A percentile compares a stretch with the other conserved stretches of the same genome.
phyloP scores from a whole-genome alignment of 1,140 invertebrate species.

The Campoletis sonorensis region DNA sequence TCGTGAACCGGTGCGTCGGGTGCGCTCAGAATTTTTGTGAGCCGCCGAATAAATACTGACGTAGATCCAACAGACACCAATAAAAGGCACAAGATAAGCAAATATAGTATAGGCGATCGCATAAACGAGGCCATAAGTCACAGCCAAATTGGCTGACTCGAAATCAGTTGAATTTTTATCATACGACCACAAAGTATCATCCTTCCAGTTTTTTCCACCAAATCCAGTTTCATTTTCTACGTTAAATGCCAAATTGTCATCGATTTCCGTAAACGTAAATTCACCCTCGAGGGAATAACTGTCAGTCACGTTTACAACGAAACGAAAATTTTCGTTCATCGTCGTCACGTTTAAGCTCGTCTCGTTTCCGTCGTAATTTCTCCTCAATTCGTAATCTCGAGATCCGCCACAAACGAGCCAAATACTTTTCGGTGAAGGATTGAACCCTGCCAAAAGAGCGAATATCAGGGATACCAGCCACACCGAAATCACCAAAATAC shows the following conservation, averaged over 20 bases:
- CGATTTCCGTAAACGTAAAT: conserved; percentile 30
- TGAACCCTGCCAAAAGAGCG: conserved; percentile 76
- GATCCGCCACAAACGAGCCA: conserved; percentile 74
- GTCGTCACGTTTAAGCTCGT: conserved; percentile 11
- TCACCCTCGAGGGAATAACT: conserved; percentile 37
- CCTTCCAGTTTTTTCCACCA: background rate
- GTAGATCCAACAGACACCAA: conserved; percentile 84
- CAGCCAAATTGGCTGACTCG: background rate
- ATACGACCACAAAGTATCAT: background rate
- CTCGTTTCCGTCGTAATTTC: conserved; percentile 26
- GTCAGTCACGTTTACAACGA: conserved; percentile 43
- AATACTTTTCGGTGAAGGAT: conserved; percentile 76
- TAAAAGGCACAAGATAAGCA: conserved; percentile 82
- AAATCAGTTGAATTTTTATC: background rate
- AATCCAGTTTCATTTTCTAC: background rate
- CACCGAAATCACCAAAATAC: conserved; percentile 81
- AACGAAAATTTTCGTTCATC: background rate
- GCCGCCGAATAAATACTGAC: conserved; percentile 85
- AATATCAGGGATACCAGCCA: conserved; percentile 82
- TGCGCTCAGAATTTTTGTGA: conserved; percentile 82
- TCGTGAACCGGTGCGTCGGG: conserved; percentile 80
- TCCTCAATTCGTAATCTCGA: conserved; percentile 28
- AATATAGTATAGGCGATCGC: conserved; percentile 77
- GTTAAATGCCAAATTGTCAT: background rate
- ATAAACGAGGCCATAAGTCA: conserved; percentile 71